Evolutionary conservation across 2,113 vertebrate genomes (phyloP).

Genomic region (Actenoides hombroni): DNA sequence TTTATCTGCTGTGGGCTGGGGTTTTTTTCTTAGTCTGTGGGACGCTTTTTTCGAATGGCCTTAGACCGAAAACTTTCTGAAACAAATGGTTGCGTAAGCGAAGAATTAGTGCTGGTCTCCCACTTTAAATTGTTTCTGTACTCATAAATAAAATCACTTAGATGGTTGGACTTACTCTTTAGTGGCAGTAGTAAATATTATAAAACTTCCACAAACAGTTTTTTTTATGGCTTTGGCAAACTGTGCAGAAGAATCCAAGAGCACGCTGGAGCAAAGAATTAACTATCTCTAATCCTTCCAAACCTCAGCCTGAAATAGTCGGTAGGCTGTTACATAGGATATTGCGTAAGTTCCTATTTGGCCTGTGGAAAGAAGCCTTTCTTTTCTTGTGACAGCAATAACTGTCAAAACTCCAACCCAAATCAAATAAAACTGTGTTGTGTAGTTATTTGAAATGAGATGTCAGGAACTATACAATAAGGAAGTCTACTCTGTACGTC

Average conservation of each 20-base stretch:
- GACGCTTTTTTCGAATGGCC: not conserved
- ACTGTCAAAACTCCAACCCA: not conserved
- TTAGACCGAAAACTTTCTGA: not conserved
- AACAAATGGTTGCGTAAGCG: not conserved
- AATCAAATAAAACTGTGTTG: not conserved
- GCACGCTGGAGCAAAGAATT: not conserved
- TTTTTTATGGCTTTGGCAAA: not conserved
- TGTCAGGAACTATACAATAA: not conserved
- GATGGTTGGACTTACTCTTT: not conserved
- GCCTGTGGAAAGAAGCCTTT: not conserved
- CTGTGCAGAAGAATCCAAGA: not conserved
- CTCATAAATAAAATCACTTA: not conserved
- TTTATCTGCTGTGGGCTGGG: not conserved
- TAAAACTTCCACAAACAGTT: not conserved
- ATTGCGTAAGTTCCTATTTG: not conserved
- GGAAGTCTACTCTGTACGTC: fast-evolving
- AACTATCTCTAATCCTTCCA: not conserved
- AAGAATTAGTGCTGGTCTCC: not conserved
- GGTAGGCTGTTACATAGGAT: not conserved
- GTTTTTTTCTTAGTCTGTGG: not conserved
- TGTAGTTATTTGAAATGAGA: not conserved
- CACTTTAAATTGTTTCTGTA: not conserved
- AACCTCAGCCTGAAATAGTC: not conserved
- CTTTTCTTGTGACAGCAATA: not conserved
- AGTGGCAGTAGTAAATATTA: not conserved